Evolutionary conservation across 2,797 vertebrate genomes (phyloP).

Genomic region (Eleutherodactylus coqui): DNA sequence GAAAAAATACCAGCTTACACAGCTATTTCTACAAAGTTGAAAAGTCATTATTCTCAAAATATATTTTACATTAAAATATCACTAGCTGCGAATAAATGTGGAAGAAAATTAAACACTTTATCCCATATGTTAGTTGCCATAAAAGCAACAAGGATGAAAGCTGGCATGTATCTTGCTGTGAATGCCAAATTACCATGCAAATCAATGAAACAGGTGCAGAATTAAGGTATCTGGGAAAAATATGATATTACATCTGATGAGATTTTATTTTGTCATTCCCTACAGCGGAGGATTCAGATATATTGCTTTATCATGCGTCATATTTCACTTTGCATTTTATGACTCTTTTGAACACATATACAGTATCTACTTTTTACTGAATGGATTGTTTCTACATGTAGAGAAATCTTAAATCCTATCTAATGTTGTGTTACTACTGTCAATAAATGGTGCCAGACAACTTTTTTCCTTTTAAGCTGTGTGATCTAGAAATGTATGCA

Average conservation of each 20-base stretch:
- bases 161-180: slow-evolving; percentile 56
- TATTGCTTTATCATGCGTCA: slow-evolving; percentile 21
- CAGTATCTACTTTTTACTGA: slow-evolving; percentile 20
- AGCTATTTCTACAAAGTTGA: slow-evolving; percentile 37
- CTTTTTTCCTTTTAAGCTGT: neutral
- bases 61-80: slow-evolving; percentile 54
- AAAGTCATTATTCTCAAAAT: slow-evolving; percentile 35
- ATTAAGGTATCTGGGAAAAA: slow-evolving; percentile 50
- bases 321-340: slow-evolving; percentile 24
- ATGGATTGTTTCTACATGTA: neutral
- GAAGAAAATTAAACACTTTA: slow-evolving; percentile 52
- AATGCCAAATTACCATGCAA: slow-evolving; percentile 62
- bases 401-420: neutral
- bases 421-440: neutral
- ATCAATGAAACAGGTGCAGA: slow-evolving; percentile 60
- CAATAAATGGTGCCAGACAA: neutral
- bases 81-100: slow-evolving; percentile 52
- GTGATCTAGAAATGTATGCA: neutral
- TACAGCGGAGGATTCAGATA: slow-evolving; percentile 11
- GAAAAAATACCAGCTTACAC: neutral
- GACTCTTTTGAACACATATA: neutral
- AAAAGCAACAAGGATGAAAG: slow-evolving; percentile 55
- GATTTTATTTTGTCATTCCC: slow-evolving; percentile 32
- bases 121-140: slow-evolving; percentile 60
- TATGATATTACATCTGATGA: slow-evolving; percentile 51